Conservation (phyloP, 2,113 vertebrate species). For the Equus przewalskii region DNA sequence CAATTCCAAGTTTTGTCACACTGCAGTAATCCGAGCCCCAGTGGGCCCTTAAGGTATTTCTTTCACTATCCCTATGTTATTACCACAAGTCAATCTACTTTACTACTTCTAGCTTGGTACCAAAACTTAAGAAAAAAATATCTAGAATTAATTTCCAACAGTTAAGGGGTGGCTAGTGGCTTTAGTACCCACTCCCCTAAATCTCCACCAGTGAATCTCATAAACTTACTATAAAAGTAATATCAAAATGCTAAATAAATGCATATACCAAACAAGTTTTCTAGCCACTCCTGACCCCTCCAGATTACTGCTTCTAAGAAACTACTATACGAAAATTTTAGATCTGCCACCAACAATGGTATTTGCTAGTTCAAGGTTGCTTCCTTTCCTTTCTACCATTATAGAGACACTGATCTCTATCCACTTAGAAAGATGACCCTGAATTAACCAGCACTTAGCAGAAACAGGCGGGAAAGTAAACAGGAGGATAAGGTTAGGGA, state of each 20-base stretch:
- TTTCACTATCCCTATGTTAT: conserved; percentile 12
- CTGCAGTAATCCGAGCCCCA: background rate
- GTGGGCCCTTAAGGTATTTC: background rate
- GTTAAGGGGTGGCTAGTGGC: background rate
- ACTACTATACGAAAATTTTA: background rate
- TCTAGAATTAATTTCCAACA: background rate
- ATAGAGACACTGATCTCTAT: background rate
- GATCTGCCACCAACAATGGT: background rate
- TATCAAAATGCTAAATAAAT: conserved; percentile 37
- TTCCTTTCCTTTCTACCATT: conserved; percentile 34
- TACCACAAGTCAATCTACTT: conserved; percentile 19
- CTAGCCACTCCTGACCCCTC: background rate
- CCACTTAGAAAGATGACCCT: background rate
- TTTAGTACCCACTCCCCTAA: background rate
- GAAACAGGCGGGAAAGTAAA: background rate
- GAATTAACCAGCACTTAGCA: conserved; percentile 30
- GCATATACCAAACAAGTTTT: background rate
- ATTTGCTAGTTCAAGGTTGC: background rate
- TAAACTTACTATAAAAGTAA: background rate
- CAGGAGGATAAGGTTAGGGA: background rate
- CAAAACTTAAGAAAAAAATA: background rate
- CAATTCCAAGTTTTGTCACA: background rate
- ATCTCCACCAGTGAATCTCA: background rate
- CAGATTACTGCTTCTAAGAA: background rate
- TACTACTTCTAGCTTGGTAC: background rate